phyloP scores from a whole-genome alignment of 2,113 vertebrate genomes.

The Sinosuthora webbiana region DNA sequence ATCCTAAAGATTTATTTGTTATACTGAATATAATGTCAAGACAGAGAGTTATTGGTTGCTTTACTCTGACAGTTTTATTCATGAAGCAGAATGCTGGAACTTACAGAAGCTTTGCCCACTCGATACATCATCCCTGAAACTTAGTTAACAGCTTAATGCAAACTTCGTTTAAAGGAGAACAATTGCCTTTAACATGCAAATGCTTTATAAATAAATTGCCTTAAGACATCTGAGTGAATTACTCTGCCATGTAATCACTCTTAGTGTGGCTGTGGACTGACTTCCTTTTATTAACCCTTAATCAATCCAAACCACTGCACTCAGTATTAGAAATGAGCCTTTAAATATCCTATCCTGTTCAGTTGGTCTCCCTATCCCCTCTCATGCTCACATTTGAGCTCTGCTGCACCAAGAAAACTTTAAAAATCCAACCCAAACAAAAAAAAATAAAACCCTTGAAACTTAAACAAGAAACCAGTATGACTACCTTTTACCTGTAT shows the following conservation, averaged over 20 bases:
- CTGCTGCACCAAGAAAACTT: neutral
- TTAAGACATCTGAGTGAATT: slow-evolving; percentile 33
- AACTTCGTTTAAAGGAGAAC: slow-evolving; percentile 56
- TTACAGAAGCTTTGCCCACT: slow-evolving; percentile 18
- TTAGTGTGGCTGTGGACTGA: neutral
- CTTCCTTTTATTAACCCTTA: neutral
- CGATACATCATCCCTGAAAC: slow-evolving; percentile 57
- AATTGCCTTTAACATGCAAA: slow-evolving; percentile 52
- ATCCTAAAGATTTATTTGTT: slow-evolving; percentile 68
- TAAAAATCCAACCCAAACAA: neutral
- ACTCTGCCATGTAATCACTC: neutral
- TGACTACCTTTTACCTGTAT: neutral
- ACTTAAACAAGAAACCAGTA: neutral
- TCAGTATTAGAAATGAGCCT: neutral
- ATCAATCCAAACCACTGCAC: neutral
- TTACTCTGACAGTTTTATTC: slow-evolving; percentile 57
- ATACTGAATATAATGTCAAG: slow-evolving; percentile 54
- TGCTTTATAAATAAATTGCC: slow-evolving; percentile 32
- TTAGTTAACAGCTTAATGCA: slow-evolving; percentile 37
- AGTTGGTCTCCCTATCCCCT: neutral
- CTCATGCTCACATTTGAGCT: neutral
- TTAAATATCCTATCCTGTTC: neutral
- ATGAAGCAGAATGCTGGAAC: slow-evolving; percentile 37
- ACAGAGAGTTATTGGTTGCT: slow-evolving; percentile 50
- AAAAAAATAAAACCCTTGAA: neutral